Percentiles rank a stretch among this genome's conserved stretches.
Conservation (phyloP, 2,888 invertebrate genomes). For the Drosophila aldrichi region DNA sequence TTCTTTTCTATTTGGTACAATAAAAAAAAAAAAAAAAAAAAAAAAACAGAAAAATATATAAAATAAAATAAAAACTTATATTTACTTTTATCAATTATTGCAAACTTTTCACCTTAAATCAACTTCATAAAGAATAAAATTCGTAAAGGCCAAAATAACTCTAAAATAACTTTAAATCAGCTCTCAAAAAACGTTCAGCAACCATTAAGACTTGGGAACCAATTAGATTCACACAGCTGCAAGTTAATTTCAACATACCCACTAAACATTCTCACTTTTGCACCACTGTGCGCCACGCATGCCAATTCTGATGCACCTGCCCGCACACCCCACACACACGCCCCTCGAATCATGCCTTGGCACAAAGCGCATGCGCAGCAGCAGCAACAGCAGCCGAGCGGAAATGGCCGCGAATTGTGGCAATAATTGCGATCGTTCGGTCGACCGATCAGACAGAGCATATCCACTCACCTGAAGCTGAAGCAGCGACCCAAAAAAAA, state of each 20-base stretch:
- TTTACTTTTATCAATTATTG: too few species aligned
- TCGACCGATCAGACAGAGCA: conserved; percentile 14
- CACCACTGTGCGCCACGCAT: conserved; percentile 37
- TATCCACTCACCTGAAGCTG: conserved; percentile 19
- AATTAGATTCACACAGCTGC: neutral
- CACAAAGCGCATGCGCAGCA: conserved; percentile 36
- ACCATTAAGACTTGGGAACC: neutral
- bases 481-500: conserved; percentile 18
- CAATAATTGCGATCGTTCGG: conserved; percentile 56
- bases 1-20: too few species aligned
- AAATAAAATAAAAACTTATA: too few species aligned
- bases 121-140: too few species aligned
- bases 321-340: neutral
- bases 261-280: neutral
- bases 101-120: too few species aligned
- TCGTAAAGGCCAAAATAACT: too few species aligned
- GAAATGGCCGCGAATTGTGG: conserved; percentile 73
- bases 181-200: neutral
- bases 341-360: too few species aligned
- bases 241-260: neutral
- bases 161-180: neutral
- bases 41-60: too few species aligned
- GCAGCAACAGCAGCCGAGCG: conserved; percentile 39
- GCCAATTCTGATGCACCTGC: conserved; percentile 20
- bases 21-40: too few species aligned